Evolutionary conservation across 2,888 invertebrate genomes (phyloP).

Genomic region (Eupithecia pulchellata): DNA sequence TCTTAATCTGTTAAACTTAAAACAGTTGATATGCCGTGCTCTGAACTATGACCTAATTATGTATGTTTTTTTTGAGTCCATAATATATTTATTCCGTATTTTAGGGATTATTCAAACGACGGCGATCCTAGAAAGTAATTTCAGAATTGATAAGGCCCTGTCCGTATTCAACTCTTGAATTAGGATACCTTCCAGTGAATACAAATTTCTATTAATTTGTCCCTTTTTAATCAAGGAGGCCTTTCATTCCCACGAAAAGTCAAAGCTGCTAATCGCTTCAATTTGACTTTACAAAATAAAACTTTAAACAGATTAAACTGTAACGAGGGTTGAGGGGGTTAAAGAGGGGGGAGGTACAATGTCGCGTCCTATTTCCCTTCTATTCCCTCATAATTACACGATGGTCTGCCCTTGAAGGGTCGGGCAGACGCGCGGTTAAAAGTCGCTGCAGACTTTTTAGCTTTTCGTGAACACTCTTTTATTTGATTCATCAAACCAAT

Average conservation of each 20-base stretch:
- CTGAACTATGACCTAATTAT: neutral
- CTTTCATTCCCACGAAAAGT: slow-evolving; percentile 52
- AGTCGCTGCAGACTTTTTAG: slow-evolving; percentile 34
- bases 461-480: slow-evolving; percentile 28
- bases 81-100: neutral
- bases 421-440: slow-evolving; percentile 55
- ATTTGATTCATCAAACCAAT: slow-evolving; percentile 28
- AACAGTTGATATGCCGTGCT: neutral
- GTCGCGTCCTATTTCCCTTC: slow-evolving; percentile 79
- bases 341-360: slow-evolving; percentile 64
- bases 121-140: neutral
- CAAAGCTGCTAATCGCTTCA: slow-evolving; percentile 72
- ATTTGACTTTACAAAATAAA: slow-evolving; percentile 80
- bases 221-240: slow-evolving; percentile 22
- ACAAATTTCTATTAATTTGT: neutral
- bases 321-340: slow-evolving; percentile 65
- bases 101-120: neutral
- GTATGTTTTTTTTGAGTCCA: neutral
- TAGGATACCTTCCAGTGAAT: neutral
- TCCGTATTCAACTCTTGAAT: neutral
- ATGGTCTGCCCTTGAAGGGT: slow-evolving; percentile 63
- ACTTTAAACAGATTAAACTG: slow-evolving; percentile 83
- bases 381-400: slow-evolving; percentile 73
- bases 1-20: neutral
- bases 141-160: neutral